Evolutionary conservation across 2,113 vertebrate species (phyloP).

Genomic region (Oplegnathus fasciatus): DNA sequence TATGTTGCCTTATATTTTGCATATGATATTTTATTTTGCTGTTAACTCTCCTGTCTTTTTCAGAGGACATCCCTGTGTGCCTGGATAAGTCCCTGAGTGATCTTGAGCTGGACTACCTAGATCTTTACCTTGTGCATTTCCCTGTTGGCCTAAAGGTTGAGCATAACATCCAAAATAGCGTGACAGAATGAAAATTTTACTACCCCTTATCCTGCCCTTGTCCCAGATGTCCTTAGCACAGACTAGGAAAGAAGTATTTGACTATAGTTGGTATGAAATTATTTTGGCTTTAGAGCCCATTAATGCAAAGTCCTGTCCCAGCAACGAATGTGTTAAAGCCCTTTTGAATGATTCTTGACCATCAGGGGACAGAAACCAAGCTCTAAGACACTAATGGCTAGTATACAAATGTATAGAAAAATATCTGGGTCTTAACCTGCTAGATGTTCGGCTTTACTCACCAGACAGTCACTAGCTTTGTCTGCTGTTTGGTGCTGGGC

Average conservation of each 20-base stretch:
- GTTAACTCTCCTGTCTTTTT: background rate
- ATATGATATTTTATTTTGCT: background rate
- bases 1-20: background rate
- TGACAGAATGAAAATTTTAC: background rate
- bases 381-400: background rate
- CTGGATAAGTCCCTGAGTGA: conserved; percentile 79
- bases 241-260: background rate
- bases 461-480: too few species aligned
- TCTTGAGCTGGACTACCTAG: conserved; percentile 84
- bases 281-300: background rate
- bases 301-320: too few species aligned
- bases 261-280: too few species aligned
- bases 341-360: background rate
- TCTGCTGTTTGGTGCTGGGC: too few species aligned
- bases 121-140: conserved; percentile 86
- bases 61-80: conserved; percentile 81
- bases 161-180: background rate
- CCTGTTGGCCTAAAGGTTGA: conserved; percentile 83
- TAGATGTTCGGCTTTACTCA: background rate
- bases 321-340: background rate
- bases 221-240: background rate
- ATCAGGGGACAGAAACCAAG: background rate
- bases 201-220: background rate
- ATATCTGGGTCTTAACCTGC: background rate
- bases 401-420: background rate